A percentile compares a stretch with the other conserved stretches of the same genome.
These are phyloP conservation scores for Lumbricus terrestris DNA, from an alignment of 2,888 invertebrate genomes.

Conservation along the genomic window DNA sequence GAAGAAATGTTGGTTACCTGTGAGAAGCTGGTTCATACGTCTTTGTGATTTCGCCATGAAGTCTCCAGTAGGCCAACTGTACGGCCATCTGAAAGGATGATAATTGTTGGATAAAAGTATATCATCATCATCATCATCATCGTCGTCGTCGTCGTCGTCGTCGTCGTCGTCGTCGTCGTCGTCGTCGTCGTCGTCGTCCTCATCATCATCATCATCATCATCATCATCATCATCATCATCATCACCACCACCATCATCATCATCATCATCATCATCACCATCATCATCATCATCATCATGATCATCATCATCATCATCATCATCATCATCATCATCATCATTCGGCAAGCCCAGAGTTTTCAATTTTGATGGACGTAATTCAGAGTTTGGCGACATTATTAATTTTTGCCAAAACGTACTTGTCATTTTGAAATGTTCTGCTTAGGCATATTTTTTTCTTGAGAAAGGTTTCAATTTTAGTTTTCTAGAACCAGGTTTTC, in stretches of 20 bases:
- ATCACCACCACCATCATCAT: slow-evolving; percentile 21
- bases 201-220: slow-evolving; percentile 19
- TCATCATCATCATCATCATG: slow-evolving; percentile 16
- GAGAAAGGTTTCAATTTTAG: no score
- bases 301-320: slow-evolving; percentile 14
- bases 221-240: slow-evolving; percentile 21
- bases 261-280: slow-evolving; percentile 23
- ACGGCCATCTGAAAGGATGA: slow-evolving; percentile 65
- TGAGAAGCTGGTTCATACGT: slow-evolving; percentile 50
- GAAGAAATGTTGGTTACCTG: slow-evolving; percentile 40
- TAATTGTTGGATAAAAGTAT: slow-evolving; percentile 39
- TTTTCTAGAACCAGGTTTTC: no score
- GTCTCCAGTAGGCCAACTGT: slow-evolving; percentile 64
- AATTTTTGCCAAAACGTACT: no score
- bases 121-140: slow-evolving; percentile 15
- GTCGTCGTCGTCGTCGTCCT: slow-evolving; percentile 23
- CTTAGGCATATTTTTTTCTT: no score
- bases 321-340: slow-evolving; percentile 18
- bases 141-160: background rate
- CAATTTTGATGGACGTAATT: no score
- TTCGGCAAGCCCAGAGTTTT: no score
- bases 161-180: background rate
- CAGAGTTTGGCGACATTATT: no score
- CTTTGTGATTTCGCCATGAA: slow-evolving; percentile 59
- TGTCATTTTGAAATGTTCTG: no score